Base-by-base conservation (phyloP, 2,888 invertebrate species). In the Philopedon plagiatum region DNA sequence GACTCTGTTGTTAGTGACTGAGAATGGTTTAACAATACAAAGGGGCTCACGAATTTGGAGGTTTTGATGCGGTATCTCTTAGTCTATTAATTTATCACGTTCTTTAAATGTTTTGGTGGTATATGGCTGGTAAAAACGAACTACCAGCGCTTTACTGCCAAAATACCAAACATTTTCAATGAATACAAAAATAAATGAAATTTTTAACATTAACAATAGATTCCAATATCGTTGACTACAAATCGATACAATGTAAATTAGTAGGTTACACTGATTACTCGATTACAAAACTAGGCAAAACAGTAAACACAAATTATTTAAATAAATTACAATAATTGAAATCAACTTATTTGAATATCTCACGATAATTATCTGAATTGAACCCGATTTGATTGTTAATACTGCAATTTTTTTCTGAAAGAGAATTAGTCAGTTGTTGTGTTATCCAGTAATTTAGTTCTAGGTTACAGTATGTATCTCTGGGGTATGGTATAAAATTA, bases 351-450 rank as follows among this genome's bases (percentile, higher is more conserved):
- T 54, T 54, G 13, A 54, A 54, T 54, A 54, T 18, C 15, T 26
- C 8, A 54, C 18, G 29, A 29, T 54, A 61, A 41, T 64, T 64
- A 56, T 64, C 39, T 64, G 54, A 41, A 49, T 9, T 56, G 39
- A 37, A 37, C 41, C 7, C 23, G 26, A 64, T 64, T 64, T 56
- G 39, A 29, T 21, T 15, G 41, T 41, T 23, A 26, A 41, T 41
- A 18, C 21, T 41, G 54, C 56, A 64, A 64, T 64, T 64, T 64
- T 56, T 64, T 63, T 63, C 51, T 23, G 58, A 54, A 29, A 54
- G 18, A 29, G 29, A 54, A 54, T 54, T 32, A 54, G 51, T 51
- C 11, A 1, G 26, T 54, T 9, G 23, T 29, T 54, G 29, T 18
- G 18, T 54, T 54, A 26, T 54, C 15, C 18, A 39, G 34, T 34